Percentiles rank a stretch among this genome's conserved stretches.
phyloP scores from a whole-genome alignment of 2,797 vertebrate genomes.

The Momotus momota region DNA sequence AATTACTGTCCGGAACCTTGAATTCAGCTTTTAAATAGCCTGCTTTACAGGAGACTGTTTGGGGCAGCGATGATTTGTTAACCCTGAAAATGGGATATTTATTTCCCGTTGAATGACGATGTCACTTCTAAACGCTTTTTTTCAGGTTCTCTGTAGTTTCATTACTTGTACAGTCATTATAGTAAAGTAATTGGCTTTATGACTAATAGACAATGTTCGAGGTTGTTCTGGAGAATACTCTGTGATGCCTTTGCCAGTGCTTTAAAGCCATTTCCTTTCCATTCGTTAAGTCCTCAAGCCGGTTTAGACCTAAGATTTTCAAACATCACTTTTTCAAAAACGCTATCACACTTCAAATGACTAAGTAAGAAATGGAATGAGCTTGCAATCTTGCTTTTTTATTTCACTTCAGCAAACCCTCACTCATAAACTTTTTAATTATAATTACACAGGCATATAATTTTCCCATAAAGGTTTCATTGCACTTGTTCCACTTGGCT shows the following conservation, averaged over 20 bases:
- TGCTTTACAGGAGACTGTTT: neutral
- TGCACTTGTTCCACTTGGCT: conserved; percentile 39
- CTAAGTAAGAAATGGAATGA: neutral
- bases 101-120: neutral
- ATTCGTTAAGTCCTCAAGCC: neutral
- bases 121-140: neutral
- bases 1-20: neutral
- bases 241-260: neutral
- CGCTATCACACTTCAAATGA: neutral
- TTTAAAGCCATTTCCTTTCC: neutral
- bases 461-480: conserved; percentile 58
- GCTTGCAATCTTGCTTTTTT: conserved; percentile 5
- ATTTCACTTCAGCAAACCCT: conserved; percentile 10
- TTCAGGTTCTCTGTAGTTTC: neutral
- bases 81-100: neutral
- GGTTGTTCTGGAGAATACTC: neutral
- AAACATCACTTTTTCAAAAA: neutral
- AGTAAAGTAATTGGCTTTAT: neutral
- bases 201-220: neutral
- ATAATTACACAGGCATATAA: conserved; percentile 39
- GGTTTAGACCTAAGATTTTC: neutral
- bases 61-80: neutral
- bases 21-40: neutral
- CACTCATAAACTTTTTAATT: conserved; percentile 7
- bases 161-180: neutral